Evolutionary conservation across 1,140 invertebrate genomes (phyloP).

Genomic region (Drosophila yakuba): DNA sequence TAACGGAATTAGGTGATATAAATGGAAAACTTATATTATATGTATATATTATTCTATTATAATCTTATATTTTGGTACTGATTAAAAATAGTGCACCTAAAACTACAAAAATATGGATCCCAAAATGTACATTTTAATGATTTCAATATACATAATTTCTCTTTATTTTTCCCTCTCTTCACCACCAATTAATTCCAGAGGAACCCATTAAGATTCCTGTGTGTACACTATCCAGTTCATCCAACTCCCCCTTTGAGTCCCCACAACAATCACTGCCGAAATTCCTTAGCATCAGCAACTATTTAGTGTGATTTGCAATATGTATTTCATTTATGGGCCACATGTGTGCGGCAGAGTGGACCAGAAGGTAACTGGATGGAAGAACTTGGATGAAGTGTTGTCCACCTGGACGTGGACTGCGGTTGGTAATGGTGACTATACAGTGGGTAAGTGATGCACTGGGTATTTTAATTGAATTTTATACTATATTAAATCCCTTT

Average conservation of each 20-base stretch:
- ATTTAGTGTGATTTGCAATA: constrained; percentile 65
- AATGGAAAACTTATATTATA: not conserved
- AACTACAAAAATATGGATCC: too few relatives aligned
- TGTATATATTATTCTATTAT: not conserved
- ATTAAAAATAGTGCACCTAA: too few relatives aligned
- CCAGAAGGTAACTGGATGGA: constrained; percentile 30
- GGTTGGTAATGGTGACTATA: constrained; percentile 6
- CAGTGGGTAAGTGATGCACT: constrained; percentile 9
- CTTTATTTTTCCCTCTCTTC: too few relatives aligned
- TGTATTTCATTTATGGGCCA: constrained; percentile 72
- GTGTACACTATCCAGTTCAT: not conserved
- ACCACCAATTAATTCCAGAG: constrained; percentile 16
- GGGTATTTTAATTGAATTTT: too few relatives aligned
- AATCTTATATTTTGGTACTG: too few relatives aligned
- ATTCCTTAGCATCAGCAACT: constrained; percentile 43
- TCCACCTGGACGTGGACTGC: constrained; percentile 20
- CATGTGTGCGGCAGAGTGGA: constrained; percentile 26
- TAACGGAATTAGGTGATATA: not conserved
- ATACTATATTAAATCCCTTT: too few relatives aligned
- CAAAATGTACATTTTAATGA: too few relatives aligned
- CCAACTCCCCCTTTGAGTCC: not conserved
- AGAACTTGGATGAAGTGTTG: constrained; percentile 3
- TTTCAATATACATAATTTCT: too few relatives aligned
- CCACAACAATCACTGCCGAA: constrained; percentile 39
- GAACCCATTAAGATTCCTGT: constrained; percentile 33